These are phyloP conservation scores for Pogonomyrmex californicus DNA, from an alignment of 1,140 invertebrate species.

Conservation along the genomic window DNA sequence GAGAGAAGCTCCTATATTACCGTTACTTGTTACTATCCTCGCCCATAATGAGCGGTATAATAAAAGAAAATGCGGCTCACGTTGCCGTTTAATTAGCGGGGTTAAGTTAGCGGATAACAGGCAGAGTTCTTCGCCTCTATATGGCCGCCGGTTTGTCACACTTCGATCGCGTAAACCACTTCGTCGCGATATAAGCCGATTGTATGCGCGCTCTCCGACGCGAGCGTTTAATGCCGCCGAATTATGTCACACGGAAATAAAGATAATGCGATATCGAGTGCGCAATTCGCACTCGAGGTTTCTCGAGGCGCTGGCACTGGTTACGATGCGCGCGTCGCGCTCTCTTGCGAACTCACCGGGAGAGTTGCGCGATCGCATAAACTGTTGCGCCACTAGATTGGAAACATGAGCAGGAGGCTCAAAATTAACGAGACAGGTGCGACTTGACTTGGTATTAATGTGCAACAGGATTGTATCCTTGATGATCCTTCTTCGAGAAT, in stretches of 20 bases:
- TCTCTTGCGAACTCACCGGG: slow-evolving; percentile 8
- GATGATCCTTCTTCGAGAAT: slow-evolving; percentile 13
- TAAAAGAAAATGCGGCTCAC: slow-evolving; percentile 4
- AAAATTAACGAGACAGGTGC: slow-evolving; percentile 46
- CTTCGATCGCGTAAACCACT: no score
- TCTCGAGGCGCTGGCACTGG: slow-evolving; percentile 12
- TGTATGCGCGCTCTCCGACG: slow-evolving; percentile 25
- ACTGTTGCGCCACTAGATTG: slow-evolving; percentile 37
- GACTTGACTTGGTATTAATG: background rate
- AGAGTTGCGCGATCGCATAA: slow-evolving; percentile 46
- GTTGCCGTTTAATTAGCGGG: slow-evolving; percentile 31
- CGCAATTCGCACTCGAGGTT: slow-evolving; percentile 20
- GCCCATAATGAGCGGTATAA: background rate
- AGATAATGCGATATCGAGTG: slow-evolving; percentile 51
- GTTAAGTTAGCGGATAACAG: slow-evolving; percentile 27
- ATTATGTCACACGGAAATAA: slow-evolving; percentile 63
- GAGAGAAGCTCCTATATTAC: background rate
- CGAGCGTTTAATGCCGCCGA: slow-evolving; percentile 49
- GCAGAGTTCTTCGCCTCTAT: slow-evolving; percentile 3
- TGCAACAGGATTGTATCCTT: background rate
- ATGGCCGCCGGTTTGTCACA: background rate
- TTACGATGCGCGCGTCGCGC: slow-evolving; percentile 31
- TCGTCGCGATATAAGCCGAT: slow-evolving; percentile 10
- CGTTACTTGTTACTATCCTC: background rate
- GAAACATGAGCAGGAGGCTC: slow-evolving; percentile 3